These are phyloP conservation scores for Pachyramphus minor DNA, from an alignment of 2,113 vertebrate species.

Conservation along the genomic window DNA sequence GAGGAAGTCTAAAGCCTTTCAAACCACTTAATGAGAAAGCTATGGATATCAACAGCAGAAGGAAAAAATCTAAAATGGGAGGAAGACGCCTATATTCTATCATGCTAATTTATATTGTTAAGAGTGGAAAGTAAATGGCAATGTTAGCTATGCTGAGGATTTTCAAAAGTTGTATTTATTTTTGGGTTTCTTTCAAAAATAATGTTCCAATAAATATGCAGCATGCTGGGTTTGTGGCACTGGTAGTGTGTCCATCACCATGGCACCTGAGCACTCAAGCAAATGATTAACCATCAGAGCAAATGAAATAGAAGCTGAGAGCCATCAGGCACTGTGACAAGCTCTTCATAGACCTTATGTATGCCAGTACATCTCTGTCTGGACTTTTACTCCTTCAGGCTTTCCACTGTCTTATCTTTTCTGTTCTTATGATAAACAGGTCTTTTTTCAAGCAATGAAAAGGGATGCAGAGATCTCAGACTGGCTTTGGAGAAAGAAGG, in stretches of 20 bases:
- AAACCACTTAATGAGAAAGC: background rate
- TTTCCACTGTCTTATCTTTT: background rate
- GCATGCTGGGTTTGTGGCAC: background rate
- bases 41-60: background rate
- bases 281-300: constrained; percentile 22
- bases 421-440: background rate
- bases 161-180: background rate
- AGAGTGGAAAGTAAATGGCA: background rate
- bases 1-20: constrained; percentile 4
- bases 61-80: background rate
- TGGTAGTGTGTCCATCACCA: background rate
- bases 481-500: background rate
- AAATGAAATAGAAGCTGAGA: background rate
- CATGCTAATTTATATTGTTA: background rate
- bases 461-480: background rate
- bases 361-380: background rate
- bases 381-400: background rate
- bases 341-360: background rate
- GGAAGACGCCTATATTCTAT: background rate
- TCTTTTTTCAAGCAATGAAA: background rate
- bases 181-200: constrained; percentile 6
- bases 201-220: background rate
- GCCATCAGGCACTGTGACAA: background rate
- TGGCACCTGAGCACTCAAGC: constrained; percentile 29
- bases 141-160: background rate